Evolutionary conservation across 2,888 invertebrate genomes (phyloP).

Genomic region (Alloplasta piceator): DNA sequence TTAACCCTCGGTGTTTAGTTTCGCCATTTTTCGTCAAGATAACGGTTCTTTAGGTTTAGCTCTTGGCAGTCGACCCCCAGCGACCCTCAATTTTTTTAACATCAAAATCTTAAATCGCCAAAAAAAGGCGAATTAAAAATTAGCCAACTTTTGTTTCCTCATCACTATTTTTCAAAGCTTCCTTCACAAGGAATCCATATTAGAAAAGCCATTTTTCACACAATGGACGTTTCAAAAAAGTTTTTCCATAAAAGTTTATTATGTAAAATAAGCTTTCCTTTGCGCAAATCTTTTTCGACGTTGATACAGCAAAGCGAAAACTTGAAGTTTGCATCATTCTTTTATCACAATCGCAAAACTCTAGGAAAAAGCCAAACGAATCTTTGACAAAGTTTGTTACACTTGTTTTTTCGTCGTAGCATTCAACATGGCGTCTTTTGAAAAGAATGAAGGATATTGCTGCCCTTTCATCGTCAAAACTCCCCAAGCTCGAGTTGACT

Average conservation of each 20-base stretch:
- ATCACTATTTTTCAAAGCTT: too few species aligned
- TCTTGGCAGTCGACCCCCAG: background rate
- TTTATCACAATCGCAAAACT: background rate
- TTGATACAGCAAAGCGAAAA: too few species aligned
- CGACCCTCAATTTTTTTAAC: background rate
- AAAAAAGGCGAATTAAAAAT: too few species aligned
- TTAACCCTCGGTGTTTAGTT: background rate
- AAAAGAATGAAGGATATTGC: too few species aligned
- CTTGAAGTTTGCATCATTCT: background rate
- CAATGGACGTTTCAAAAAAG: too few species aligned
- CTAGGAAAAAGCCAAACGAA: background rate
- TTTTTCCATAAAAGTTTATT: too few species aligned
- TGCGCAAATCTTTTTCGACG: too few species aligned
- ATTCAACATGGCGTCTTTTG: constrained; percentile 27
- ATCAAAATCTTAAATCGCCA: too few species aligned
- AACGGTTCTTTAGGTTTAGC: background rate
- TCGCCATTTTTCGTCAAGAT: background rate
- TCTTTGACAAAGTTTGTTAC: background rate
- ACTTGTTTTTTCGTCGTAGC: constrained; percentile 1
- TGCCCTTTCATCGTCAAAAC: constrained; percentile 14
- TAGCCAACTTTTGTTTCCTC: too few species aligned
- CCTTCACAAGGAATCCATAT: too few species aligned
- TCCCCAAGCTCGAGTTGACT: constrained; percentile 17
- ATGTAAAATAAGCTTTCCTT: too few species aligned
- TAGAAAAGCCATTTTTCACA: too few species aligned